Evolutionary conservation across 30 jellyfish, hydroid and myxozoan genomes (phyloP), one percentile per base, ranked within the genome.

Genomic region (Phacellophora camtschatica): DNA sequence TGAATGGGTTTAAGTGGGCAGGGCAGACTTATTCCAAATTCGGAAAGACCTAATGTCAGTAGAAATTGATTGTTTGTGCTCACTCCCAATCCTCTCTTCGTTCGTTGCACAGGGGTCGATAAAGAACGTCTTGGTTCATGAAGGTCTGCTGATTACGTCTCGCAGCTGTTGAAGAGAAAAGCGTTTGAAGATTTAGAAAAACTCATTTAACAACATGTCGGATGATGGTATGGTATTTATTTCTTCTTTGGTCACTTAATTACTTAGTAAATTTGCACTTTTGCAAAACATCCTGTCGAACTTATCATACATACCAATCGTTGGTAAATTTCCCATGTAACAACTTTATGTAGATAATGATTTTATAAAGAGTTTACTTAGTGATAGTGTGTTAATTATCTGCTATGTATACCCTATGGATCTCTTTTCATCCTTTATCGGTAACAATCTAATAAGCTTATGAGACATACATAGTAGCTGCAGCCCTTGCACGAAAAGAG

Each of bases 51-150:
- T 36, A 42, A 42, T 29, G 77, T 55, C 49, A 32, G 91, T 28
- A 41, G 68, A 29, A 61, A 58, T 45, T 62, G 31, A 80, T 70
- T 66, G 77, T 61, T 58, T 39, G 31, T n/a, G 23, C 84, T 80
- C 91, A 71, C 80, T 80, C 71, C 91, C 91, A 80, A 80, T 50
- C 90, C 90, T 65, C 91, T 42, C 74, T 35, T 31, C 69, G 77
- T 57, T 32, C 49, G 53, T 31, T 64, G 24, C 39, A 46, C 25
- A 23, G 85, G 50, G 71, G 57, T 72, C 61, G 20, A 69, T 54
- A 29, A 41, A 71, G 91, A 77, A 45, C 91, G 75, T 68, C 56
- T 77, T 61, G 18, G 78, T 30, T 16, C 61, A 65, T 19, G 75
- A 3, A 46, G 90, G 77, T 42, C 46, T 51, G 74, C 37, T 15